A percentile compares a stretch with the other conserved stretches of the same genome.
Conservation (phyloP, 2,113 vertebrate genomes). For the Zosterops borbonicus region DNA sequence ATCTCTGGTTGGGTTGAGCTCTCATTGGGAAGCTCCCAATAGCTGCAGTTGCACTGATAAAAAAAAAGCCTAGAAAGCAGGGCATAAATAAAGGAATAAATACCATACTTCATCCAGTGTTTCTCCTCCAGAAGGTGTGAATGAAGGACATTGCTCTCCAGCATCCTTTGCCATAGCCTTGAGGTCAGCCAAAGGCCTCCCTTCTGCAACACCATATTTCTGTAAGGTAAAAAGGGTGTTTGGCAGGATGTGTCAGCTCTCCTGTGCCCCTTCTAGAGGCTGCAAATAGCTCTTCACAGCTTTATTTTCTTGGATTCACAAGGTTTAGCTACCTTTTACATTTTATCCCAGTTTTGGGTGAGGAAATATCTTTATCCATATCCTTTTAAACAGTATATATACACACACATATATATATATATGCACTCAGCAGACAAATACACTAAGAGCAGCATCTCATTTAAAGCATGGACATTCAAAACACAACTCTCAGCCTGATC, state of each 20-base stretch:
- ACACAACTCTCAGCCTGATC: not conserved
- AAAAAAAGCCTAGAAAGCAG: not conserved
- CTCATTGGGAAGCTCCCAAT: not conserved
- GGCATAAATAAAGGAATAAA: not conserved
- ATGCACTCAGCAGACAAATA: not conserved
- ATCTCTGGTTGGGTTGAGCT: not conserved
- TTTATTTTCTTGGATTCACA: not conserved
- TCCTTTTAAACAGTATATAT: not conserved
- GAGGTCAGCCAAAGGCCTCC: conserved; percentile 82
- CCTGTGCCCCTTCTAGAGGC: not conserved
- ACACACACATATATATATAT: not conserved
- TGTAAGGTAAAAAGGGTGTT: conserved; percentile 24
- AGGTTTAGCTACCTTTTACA: not conserved
- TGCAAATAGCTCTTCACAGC: not conserved
- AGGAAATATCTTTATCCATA: not conserved
- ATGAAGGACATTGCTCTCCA: conserved; percentile 83
- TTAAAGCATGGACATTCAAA: not conserved
- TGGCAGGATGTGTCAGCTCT: not conserved
- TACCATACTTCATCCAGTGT: conserved; percentile 86
- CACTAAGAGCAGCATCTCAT: not conserved
- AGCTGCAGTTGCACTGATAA: not conserved
- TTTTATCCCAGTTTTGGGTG: not conserved
- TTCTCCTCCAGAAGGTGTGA: conserved; percentile 91
- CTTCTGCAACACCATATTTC: conserved; percentile 90
- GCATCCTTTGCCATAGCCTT: conserved; percentile 90